Evolutionary conservation across 2,113 vertebrate genomes (phyloP), one percentile per base, ranked within the genome.

Genomic region (Gorsachius goisagi): DNA sequence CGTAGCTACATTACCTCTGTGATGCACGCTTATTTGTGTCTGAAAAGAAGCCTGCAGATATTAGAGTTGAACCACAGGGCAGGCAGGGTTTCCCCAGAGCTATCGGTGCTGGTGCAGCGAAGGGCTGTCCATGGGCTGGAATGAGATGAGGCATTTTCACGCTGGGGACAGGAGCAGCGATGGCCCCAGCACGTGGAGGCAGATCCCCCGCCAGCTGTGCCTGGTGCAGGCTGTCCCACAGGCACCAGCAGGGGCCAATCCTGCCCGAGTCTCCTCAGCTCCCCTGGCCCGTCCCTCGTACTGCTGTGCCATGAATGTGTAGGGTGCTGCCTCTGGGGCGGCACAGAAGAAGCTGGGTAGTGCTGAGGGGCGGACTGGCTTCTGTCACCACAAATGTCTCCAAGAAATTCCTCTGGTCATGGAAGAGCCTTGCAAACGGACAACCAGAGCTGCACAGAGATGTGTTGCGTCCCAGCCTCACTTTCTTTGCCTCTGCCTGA

Each of bases 131-230:
- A 24, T 18, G 18, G 56, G 39, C 66, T 79, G 72, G 21, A 28
- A 39, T 0, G 22, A 27, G 24, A 22, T 2, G 18, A 10, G 45
- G 14, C 19, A 32, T 68, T 92, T 68, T 35, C 37, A 77, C 37
- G 44, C 44, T 58, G 47, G 35, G 28, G 28, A 30, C 1, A 22
- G 77, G 35, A 71, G 66, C 39, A 75, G 81, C 0, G 0, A 8
- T 37, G 50, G 32, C 32, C 32, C 12, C 83, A 66, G 71, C 30
- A 12, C 0, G 0, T 0, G 0, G 12, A 41, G 55, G 17, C 39
- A 55, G 50, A 28, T 3, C 4, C 19, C 47, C 30, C 20, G 6
- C 15, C 3, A 4, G 30, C 49, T 18, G 59, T 58, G 50, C 45
- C 27, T 9, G 12, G 32, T 21, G 15, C 3, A 27, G 50, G 22